These are phyloP conservation scores for Eupithecia inturbata DNA, from an alignment of 2,888 invertebrate genomes.

Conservation along the genomic window DNA sequence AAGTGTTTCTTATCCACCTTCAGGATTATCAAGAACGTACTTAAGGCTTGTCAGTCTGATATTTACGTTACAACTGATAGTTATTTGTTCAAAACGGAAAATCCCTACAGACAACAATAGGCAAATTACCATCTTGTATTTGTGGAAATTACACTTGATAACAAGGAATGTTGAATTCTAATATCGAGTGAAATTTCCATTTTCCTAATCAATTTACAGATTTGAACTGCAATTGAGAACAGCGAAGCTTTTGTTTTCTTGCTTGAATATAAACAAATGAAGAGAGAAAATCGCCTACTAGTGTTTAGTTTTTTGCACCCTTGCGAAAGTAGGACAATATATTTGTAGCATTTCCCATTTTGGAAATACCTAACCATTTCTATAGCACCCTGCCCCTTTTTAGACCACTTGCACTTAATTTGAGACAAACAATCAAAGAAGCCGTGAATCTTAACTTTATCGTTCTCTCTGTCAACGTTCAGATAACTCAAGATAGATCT, in stretches of 20 bases:
- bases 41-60: not conserved
- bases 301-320: not conserved
- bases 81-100: slow-evolving; percentile 12
- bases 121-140: not conserved
- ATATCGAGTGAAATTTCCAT: not conserved
- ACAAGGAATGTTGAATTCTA: not conserved
- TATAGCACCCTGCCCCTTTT: not conserved
- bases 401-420: not conserved
- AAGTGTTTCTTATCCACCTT: not conserved
- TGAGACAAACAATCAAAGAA: not conserved
- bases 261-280: not conserved
- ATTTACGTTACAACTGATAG: slow-evolving; percentile 6
- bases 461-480: not conserved
- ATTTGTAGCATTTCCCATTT: not conserved
- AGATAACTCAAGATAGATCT: slow-evolving; percentile 8
- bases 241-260: not conserved
- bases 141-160: not conserved
- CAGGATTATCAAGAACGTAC: not conserved
- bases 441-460: not conserved
- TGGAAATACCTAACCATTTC: not conserved
- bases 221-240: not conserved
- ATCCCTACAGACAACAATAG: not conserved
- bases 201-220: not conserved
- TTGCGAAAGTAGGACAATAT: not conserved
- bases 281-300: not conserved